Percentiles rank a stretch among this genome's conserved stretches.
Conservation (phyloP, 1,140 invertebrate species). For the Cylas formicarius region DNA sequence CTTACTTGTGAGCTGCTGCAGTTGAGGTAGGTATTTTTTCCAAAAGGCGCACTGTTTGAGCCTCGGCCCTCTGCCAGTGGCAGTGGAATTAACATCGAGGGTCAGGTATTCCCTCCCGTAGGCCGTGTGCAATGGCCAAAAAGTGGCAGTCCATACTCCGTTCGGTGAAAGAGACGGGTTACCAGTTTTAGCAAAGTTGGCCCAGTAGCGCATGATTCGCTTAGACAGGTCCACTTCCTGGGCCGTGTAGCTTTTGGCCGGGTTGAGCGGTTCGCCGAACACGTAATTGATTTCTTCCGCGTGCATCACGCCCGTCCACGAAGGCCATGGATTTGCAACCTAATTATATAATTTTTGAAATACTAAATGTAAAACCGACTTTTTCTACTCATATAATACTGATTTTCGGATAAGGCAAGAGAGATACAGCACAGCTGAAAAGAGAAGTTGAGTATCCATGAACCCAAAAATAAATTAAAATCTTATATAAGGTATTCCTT, state of each 20-base stretch:
- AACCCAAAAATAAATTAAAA: too few relatives aligned
- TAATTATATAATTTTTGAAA: too few relatives aligned
- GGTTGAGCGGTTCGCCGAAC: slow-evolving; percentile 86
- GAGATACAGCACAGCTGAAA: too few relatives aligned
- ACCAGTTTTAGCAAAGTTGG: slow-evolving; percentile 92
- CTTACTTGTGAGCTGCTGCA: slow-evolving; percentile 69
- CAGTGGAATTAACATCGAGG: slow-evolving; percentile 68
- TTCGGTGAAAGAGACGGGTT: slow-evolving; percentile 61
- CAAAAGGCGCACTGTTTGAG: slow-evolving; percentile 93
- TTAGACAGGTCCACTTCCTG: slow-evolving; percentile 75
- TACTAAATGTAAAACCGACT: too few relatives aligned
- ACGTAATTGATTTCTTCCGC: slow-evolving; percentile 93
- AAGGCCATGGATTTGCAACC: slow-evolving; percentile 78
- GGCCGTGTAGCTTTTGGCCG: slow-evolving; percentile 65
- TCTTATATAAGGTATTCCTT: too few relatives aligned
- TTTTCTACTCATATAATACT: too few relatives aligned
- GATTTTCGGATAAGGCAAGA: too few relatives aligned
- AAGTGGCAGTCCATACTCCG: slow-evolving; percentile 55
- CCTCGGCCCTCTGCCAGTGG: slow-evolving; percentile 76
- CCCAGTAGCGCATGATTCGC: slow-evolving; percentile 91
- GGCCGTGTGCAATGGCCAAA: slow-evolving; percentile 83
- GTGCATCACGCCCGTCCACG: slow-evolving; percentile 94
- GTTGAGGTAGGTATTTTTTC: slow-evolving; percentile 88
- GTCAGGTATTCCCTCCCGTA: slow-evolving; percentile 79
- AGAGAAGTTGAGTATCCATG: too few relatives aligned